These are phyloP conservation scores for Falco biarmicus DNA, from an alignment of 2,797 vertebrate species.

Conservation along the genomic window DNA sequence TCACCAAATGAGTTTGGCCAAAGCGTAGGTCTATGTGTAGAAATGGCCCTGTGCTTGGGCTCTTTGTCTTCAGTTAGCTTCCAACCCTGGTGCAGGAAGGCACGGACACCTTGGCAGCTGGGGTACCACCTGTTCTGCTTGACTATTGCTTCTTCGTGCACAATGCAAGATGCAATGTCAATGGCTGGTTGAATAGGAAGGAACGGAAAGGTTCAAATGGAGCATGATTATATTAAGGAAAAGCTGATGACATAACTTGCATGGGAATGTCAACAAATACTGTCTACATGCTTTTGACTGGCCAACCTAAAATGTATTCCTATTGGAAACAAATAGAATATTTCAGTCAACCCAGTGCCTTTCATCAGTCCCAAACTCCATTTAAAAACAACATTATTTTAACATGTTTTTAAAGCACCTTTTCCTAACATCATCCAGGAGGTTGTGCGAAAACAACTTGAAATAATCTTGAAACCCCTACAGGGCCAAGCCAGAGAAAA, in stretches of 20 bases:
- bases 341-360: background rate
- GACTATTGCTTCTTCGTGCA: background rate
- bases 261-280: background rate
- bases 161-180: accelerated
- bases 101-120: background rate
- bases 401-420: constrained; percentile 30
- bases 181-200: background rate
- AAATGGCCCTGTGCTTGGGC: background rate
- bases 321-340: background rate
- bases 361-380: background rate
- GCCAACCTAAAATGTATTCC: background rate
- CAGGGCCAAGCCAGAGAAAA: background rate
- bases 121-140: background rate
- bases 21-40: accelerated
- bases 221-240: background rate
- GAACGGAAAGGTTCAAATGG: background rate
- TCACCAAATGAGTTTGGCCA: background rate
- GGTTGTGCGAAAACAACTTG: constrained; percentile 31
- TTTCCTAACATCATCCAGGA: constrained; percentile 34
- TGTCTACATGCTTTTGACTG: background rate
- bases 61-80: background rate
- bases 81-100: background rate
- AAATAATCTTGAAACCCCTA: constrained; percentile 24
- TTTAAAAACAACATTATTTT: constrained; percentile 43
- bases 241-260: background rate